A percentile compares a stretch with the other conserved stretches of the same genome.
Evolutionary conservation across 2,888 invertebrate species (phyloP).

Genomic region (Cheilosia soror): DNA sequence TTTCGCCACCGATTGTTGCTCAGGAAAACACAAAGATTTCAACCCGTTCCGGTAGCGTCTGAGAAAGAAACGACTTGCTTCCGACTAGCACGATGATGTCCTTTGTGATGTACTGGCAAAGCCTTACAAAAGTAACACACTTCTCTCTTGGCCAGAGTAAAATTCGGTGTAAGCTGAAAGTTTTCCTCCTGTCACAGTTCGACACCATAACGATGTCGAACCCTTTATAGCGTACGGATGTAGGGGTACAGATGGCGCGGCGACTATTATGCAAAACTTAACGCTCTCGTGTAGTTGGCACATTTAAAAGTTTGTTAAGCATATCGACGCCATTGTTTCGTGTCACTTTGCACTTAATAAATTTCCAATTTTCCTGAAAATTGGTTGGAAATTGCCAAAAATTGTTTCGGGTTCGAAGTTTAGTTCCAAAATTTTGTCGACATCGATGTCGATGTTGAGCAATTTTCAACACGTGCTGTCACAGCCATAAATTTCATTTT

Average conservation of each 20-base stretch:
- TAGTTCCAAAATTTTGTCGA: constrained; percentile 76
- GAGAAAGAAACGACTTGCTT: constrained; percentile 63
- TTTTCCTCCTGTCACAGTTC: constrained; percentile 59
- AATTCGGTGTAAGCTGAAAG: constrained; percentile 40
- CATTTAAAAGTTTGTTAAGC: constrained; percentile 75
- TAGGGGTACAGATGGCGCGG: constrained; percentile 66
- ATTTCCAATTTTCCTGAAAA: constrained; percentile 76
- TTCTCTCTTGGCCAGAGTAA: constrained; percentile 43
- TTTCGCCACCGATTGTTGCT: constrained; percentile 75
- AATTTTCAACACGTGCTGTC: constrained; percentile 82
- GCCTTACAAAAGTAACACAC: constrained; percentile 32
- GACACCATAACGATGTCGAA: constrained; percentile 60
- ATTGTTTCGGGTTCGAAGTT: constrained; percentile 54
- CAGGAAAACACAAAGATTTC: constrained; percentile 60
- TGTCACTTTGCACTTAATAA: constrained; percentile 78
- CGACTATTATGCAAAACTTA: constrained; percentile 72
- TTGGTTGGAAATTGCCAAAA: constrained; percentile 76
- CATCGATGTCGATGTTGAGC: constrained; percentile 78
- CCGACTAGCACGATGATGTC: constrained; percentile 49
- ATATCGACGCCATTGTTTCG: constrained; percentile 77
- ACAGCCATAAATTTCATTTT: constrained; percentile 81
- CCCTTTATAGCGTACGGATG: constrained; percentile 51
- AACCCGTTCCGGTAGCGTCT: constrained; percentile 60
- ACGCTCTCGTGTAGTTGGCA: constrained; percentile 72
- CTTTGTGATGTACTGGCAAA: constrained; percentile 58